Base-by-base conservation (phyloP, 1,140 invertebrate species). In the Holcopasites calliopsidis region DNA sequence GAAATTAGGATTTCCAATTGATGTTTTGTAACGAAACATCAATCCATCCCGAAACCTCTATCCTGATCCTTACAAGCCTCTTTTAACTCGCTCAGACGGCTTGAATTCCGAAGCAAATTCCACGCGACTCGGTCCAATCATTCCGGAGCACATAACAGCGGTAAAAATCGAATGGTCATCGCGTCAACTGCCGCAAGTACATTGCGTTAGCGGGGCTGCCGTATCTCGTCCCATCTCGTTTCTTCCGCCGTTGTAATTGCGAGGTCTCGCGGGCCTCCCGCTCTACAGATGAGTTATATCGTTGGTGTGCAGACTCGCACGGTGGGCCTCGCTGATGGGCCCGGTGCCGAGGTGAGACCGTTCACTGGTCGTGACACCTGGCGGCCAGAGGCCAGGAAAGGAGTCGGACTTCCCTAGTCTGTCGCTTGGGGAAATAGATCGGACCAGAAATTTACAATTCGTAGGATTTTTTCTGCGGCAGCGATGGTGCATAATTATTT, bases 201-300 rank as follows among this genome's bases (percentile, higher is more conserved):
- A 8, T 28, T 47, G 64, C 33, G 61, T 70, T 71, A 55, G 79
- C 49, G 61, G 58, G 62, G 70, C 65, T 23, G 65, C 58, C 76
- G 72, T 85, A 85, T 86, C 83, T 79, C 54, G 52, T 64, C 66
- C 74, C 69, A 86, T 85, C 85, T 84, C 71, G 84, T 84, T 83
- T 85, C 85, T 86, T 83, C 80, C 84, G 82, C 82, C 83, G 77
- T 86, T 85, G 84, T 86, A 85, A 86, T 86, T 86, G 85, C 82
- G 80, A 84, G 71, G 78, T 84, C 79, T 72, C 77, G 74, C 66
- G 49, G 83, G 77, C 58, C 69, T 68, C 71, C 55, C 76, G 60
- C 66, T 78, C 79, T 54, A 68, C 71, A 71, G 82, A 87, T 87
- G 85, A 87, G 82, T 87, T 87, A 87, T 85, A 85, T 78, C 75